Percentiles rank a stretch among this genome's conserved stretches.
Conservation (phyloP, 2,888 invertebrate genomes). For the Hartigia nigra region DNA sequence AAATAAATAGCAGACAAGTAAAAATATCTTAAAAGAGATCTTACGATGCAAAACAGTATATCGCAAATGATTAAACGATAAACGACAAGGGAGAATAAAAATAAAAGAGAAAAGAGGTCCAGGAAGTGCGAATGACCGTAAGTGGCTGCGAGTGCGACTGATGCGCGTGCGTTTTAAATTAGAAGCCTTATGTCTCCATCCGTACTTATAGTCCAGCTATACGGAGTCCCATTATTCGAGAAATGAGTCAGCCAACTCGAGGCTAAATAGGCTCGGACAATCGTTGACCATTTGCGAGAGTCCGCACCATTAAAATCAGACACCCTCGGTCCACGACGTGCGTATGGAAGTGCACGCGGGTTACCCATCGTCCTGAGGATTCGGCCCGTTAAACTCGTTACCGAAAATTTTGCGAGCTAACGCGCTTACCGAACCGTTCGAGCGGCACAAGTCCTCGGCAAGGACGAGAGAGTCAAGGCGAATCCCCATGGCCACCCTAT, state of each 20-base stretch:
- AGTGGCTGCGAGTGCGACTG: not conserved
- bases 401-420: conserved; percentile 54
- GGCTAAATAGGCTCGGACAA: conserved; percentile 51
- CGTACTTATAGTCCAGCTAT: conserved; percentile 1
- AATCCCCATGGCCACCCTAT: not conserved
- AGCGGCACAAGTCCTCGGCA: not conserved
- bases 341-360: conserved; percentile 16
- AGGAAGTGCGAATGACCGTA: not conserved
- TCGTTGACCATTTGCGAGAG: conserved; percentile 50
- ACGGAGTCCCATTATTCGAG: conserved; percentile 13
- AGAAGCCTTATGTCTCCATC: not conserved
- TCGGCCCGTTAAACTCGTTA: conserved; percentile 52
- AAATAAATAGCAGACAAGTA: not conserved
- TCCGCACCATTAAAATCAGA: conserved; percentile 59
- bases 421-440: conserved; percentile 44
- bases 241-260: conserved; percentile 14
- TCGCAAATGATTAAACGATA: not conserved
- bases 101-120: not conserved
- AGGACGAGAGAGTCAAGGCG: not conserved
- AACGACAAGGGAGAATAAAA: not conserved
- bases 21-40: not conserved
- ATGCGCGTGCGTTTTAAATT: not conserved
- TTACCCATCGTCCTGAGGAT: conserved; percentile 18
- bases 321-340: conserved; percentile 42
- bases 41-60: not conserved